These are phyloP conservation scores for Hyposoter dolosus DNA, from an alignment of 2,888 invertebrate genomes.

Conservation along the genomic window DNA sequence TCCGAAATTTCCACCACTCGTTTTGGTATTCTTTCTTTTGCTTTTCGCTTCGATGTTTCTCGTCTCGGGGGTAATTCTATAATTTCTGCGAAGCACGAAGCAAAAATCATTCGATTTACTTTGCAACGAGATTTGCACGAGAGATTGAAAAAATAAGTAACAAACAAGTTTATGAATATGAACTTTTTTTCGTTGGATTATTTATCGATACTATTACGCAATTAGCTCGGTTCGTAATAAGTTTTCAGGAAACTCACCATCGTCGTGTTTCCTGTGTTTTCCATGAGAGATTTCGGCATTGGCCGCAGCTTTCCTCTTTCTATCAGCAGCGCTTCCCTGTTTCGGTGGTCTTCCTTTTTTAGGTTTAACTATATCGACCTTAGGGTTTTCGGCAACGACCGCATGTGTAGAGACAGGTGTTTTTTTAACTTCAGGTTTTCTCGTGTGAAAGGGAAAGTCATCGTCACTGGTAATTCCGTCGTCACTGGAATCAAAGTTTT, in stretches of 20 bases:
- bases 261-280: constrained; percentile 84
- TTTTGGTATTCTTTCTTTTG: constrained; percentile 88
- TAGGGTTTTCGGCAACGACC: constrained; percentile 41
- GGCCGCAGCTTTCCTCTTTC: constrained; percentile 84
- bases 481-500: constrained; percentile 89
- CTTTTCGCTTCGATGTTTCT: constrained; percentile 88
- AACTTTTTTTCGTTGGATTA: background rate
- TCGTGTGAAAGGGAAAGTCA: constrained; percentile 83
- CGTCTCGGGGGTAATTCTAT: constrained; percentile 85
- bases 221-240: background rate
- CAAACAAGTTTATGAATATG: background rate
- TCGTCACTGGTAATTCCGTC: constrained; percentile 88
- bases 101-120: too few relatives aligned
- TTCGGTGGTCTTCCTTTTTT: constrained; percentile 85
- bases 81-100: constrained; percentile 80
- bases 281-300: constrained; percentile 75
- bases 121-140: too few relatives aligned
- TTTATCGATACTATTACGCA: background rate
- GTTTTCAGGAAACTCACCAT: constrained; percentile 70
- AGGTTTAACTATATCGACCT: constrained; percentile 69
- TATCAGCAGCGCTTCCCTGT: constrained; percentile 84
- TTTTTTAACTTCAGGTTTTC: constrained; percentile 78
- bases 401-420: constrained; percentile 24
- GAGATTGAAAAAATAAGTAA: background rate
- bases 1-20: constrained; percentile 84